phyloP scores from a whole-genome alignment of 2,113 vertebrate genomes.

The Centrocercus urophasianus region DNA sequence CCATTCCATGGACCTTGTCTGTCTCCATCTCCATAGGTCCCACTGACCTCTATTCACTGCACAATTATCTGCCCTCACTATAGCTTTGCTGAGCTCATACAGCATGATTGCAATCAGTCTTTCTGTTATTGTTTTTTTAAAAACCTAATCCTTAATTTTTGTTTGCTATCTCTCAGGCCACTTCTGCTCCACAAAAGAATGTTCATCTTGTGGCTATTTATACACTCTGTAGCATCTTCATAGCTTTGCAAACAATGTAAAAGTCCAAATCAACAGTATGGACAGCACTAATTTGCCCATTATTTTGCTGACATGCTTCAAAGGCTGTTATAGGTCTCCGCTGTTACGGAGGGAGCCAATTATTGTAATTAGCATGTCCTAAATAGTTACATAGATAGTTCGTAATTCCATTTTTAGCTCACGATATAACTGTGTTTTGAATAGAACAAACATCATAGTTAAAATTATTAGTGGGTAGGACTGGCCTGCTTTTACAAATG shows the following conservation, averaged over 20 bases:
- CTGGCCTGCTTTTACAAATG: not conserved
- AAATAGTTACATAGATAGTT: not conserved
- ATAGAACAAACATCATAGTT: not conserved
- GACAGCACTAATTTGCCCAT: not conserved
- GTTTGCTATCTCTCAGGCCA: not conserved
- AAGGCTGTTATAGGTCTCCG: not conserved
- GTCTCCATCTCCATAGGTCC: not conserved
- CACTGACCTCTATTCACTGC: not conserved
- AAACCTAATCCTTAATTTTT: not conserved
- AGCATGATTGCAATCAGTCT: not conserved
- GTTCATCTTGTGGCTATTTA: not conserved
- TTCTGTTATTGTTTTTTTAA: not conserved
- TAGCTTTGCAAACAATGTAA: not conserved
- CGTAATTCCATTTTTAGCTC: constrained; percentile 11
- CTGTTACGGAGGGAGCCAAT: not conserved
- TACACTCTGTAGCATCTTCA: not conserved
- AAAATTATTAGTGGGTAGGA: not conserved
- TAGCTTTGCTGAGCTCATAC: not conserved
- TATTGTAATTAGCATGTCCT: not conserved
- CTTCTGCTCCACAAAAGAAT: not conserved
- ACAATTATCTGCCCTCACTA: not conserved
- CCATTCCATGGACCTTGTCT: fast-evolving
- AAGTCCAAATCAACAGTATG: not conserved
- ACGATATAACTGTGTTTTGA: not conserved
- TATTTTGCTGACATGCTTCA: not conserved